These are phyloP conservation scores for Mactromeris polynyma DNA, from an alignment of 2,888 invertebrate species.

Conservation along the genomic window DNA sequence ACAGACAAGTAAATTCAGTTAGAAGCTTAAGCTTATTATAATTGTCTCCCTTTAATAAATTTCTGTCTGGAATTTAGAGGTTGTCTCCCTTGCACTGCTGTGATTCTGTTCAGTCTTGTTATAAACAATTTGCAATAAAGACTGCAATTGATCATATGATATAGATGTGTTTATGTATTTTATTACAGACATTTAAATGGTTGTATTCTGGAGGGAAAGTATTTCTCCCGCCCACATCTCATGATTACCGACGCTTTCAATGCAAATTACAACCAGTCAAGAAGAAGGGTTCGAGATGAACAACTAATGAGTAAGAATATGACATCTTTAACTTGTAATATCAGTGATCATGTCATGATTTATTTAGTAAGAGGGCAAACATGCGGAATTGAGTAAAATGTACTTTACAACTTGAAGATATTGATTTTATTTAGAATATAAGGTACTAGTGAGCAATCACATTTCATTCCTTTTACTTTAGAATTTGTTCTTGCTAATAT, in stretches of 20 bases:
- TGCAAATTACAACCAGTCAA: constrained; percentile 96
- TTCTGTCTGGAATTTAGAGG: no score
- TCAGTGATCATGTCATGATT: neutral
- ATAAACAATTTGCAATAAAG: no score
- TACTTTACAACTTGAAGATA: neutral
- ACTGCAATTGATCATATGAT: neutral
- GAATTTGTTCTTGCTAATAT: no score
- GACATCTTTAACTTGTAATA: constrained; percentile 1
- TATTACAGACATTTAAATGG: constrained; percentile 94
- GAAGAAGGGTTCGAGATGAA: constrained; percentile 96
- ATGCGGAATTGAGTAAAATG: neutral
- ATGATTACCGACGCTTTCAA: constrained; percentile 98
- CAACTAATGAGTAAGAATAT: constrained; percentile 94
- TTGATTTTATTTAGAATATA: no score
- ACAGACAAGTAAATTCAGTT: no score
- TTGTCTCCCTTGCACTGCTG: no score
- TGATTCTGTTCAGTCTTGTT: no score
- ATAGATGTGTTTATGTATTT: constrained; percentile 5
- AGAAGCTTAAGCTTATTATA: no score
- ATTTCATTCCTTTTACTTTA: no score
- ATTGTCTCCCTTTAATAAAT: no score
- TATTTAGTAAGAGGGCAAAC: neutral
- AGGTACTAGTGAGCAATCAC: no score
- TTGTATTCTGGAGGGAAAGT: constrained; percentile 96
- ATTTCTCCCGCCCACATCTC: constrained; percentile 95